Conservation (phyloP, 2,888 invertebrate species). For the Romanomermis culicivorax region DNA sequence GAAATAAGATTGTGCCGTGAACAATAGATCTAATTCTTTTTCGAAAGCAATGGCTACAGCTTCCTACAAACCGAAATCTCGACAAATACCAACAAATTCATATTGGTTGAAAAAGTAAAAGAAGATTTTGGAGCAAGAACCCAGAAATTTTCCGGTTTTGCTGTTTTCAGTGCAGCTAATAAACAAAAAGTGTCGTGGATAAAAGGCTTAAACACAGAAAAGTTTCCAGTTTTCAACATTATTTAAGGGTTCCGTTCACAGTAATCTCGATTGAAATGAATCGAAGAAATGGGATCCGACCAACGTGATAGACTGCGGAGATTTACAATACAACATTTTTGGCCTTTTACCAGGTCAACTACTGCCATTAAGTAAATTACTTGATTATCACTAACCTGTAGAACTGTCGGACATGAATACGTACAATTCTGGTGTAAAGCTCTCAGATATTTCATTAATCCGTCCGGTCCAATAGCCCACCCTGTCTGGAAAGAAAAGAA, state of each 20-base stretch:
- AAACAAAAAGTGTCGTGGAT: too few relatives aligned
- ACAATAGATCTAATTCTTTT: conserved; percentile 48
- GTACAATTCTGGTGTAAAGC: conserved; percentile 77
- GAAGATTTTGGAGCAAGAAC: neutral
- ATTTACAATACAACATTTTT: too few relatives aligned
- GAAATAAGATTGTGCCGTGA: conserved; percentile 60
- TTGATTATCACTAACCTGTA: too few relatives aligned
- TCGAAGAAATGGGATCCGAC: too few relatives aligned
- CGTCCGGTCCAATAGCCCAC: conserved; percentile 76
- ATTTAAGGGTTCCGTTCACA: too few relatives aligned
- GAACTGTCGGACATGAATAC: conserved; percentile 68
- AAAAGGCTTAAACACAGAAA: too few relatives aligned
- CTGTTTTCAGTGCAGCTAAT: neutral
- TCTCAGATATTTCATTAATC: conserved; percentile 55
- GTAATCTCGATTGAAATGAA: too few relatives aligned
- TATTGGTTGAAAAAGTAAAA: neutral
- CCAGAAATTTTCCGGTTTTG: neutral
- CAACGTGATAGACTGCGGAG: too few relatives aligned
- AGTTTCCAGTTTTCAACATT: too few relatives aligned
- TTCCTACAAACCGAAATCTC: conserved; percentile 44
- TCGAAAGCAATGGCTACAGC: conserved; percentile 76
- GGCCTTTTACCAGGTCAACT: too few relatives aligned
- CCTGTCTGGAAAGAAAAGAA: conserved; percentile 40
- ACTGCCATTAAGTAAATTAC: too few relatives aligned
- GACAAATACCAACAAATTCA: neutral